Evolutionary conservation across 2,113 vertebrate genomes (phyloP).

Genomic region (Symphodus melops): DNA sequence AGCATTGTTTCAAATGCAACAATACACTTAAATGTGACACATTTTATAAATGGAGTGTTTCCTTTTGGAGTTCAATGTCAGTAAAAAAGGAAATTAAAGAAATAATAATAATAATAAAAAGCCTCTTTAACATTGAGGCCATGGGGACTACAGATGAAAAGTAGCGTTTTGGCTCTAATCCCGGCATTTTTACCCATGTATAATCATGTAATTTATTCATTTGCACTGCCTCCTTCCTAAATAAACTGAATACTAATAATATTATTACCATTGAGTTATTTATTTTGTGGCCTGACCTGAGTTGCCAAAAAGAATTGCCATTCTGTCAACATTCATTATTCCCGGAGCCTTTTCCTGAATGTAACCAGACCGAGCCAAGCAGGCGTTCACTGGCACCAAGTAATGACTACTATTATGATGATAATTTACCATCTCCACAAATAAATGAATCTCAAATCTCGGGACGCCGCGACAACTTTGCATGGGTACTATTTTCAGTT

Average conservation of each 20-base stretch:
- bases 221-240: too few relatives aligned
- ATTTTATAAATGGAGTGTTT: background rate
- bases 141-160: too few relatives aligned
- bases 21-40: background rate
- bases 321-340: constrained; percentile 64
- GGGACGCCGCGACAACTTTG: constrained; percentile 12
- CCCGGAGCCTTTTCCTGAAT: constrained; percentile 42
- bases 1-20: background rate
- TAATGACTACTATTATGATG: constrained; percentile 60
- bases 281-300: constrained; percentile 62
- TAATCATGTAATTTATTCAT: too few relatives aligned
- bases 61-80: constrained; percentile 1
- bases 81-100: constrained; percentile 73
- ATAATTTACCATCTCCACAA: constrained; percentile 61
- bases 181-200: constrained; percentile 35
- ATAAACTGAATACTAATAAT: too few relatives aligned
- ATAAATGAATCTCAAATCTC: constrained; percentile 46
- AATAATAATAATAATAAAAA: constrained; percentile 46
- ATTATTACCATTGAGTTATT: constrained; percentile 46
- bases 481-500: constrained; percentile 28
- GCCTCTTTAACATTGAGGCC: too few relatives aligned
- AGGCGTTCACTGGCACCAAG: constrained; percentile 47
- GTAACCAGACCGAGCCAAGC: constrained; percentile 55
- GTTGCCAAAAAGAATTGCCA: constrained; percentile 64
- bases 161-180: too few relatives aligned